A percentile compares a stretch with the other conserved stretches of the same genome.
phyloP scores from a whole-genome alignment of 35 echinoderm and acorn worm genomes.

The Apostichopus japonicus region DNA sequence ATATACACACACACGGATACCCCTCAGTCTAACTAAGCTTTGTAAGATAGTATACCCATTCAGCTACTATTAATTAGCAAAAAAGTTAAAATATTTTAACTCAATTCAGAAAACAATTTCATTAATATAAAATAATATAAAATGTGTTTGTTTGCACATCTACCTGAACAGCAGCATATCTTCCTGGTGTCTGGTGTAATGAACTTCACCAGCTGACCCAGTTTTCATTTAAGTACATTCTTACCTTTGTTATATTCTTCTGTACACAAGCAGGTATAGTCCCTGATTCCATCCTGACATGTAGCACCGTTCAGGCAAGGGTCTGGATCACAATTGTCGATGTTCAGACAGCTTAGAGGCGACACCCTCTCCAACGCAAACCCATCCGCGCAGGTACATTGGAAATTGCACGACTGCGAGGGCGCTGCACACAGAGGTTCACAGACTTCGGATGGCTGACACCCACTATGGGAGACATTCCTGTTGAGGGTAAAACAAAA shows the following conservation, averaged over 20 bases:
- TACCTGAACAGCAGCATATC: no score
- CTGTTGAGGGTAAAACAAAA: conserved; percentile 44
- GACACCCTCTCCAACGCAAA: conserved; percentile 51
- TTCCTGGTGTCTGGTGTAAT: no score
- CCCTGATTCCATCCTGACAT: conserved; percentile 89
- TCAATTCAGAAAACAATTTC: no score
- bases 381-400: conserved; percentile 83
- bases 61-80: no score
- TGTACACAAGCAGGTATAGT: conserved; percentile 93
- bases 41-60: no score
- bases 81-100: no score
- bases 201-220: no score
- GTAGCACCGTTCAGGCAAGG: conserved; percentile 96
- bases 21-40: no score
- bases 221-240: not conserved
- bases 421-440: conserved; percentile 79
- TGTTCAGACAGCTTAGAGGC: conserved; percentile 83
- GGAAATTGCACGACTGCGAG: conserved; percentile 85
- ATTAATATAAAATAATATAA: no score
- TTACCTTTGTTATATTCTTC: conserved; percentile 94
- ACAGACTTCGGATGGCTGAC: conserved; percentile 83
- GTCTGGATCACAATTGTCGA: conserved; percentile 81
- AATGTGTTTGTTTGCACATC: no score
- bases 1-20: no score
- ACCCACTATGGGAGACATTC: conserved; percentile 86